phyloP scores from a whole-genome alignment of 2,888 invertebrate genomes.

The Apocheima hispidaria region DNA sequence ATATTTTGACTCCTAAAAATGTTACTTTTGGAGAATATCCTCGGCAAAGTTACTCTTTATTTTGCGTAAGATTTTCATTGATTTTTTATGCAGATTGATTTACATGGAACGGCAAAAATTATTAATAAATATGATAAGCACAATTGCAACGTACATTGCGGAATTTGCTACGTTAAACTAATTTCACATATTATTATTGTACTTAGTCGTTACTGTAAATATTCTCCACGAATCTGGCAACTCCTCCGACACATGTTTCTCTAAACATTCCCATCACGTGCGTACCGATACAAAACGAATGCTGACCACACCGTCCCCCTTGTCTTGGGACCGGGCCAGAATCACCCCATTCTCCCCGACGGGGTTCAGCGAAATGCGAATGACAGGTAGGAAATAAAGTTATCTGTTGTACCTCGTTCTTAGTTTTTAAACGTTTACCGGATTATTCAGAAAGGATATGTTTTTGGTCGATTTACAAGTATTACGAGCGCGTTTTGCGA shows the following conservation, averaged over 20 bases:
- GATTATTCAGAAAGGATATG: neutral
- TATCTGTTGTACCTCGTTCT: neutral
- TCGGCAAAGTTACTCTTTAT: no score
- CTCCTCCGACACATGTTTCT: constrained; percentile 11
- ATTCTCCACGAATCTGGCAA: constrained; percentile 9
- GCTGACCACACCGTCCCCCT: constrained; percentile 24
- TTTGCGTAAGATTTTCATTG: no score
- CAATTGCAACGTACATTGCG: no score
- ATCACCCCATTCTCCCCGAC: constrained; percentile 8
- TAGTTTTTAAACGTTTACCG: neutral
- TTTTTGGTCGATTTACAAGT: neutral
- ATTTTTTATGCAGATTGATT: no score
- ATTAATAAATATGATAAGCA: no score
- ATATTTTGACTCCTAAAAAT: neutral
- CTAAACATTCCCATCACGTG: constrained; percentile 15
- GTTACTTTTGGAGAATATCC: no score
- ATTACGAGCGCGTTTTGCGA: no score
- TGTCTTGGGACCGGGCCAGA: constrained; percentile 14
- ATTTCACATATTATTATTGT: neutral
- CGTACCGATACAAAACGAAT: constrained; percentile 16
- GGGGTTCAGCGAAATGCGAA: neutral
- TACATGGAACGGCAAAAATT: no score
- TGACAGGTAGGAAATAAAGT: constrained; percentile 26
- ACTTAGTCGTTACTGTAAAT: neutral
- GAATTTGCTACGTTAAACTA: no score